Base-by-base conservation (phyloP, 2,797 vertebrate genomes). In the Stomatorhinus walkeri region DNA sequence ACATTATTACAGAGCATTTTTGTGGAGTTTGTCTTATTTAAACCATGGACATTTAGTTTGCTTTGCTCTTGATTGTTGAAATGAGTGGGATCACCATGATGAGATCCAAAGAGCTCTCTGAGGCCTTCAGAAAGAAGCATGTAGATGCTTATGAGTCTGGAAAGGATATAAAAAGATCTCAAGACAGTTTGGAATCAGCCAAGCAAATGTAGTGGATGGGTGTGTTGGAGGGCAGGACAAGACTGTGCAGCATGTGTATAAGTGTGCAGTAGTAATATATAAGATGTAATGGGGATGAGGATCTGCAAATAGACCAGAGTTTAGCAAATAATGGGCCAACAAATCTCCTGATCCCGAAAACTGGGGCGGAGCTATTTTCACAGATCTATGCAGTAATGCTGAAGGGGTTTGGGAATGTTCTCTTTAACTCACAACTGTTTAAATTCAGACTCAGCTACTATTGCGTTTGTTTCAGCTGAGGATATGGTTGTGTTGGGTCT, bases 281-380 rank as follows among this genome's bases (percentile, higher is more conserved):
- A 14, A 5, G 28, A 36, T 7, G 14, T 40, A 16, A 19, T 16
- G 32, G 32, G 64, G 32, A 72, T 72, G 4, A 36, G 14, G 68
- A 72, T 72, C 12, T 72, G 32, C 68, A 72, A 72, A 72, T 36
- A 72, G 68, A 16, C 68, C 68, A 72, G 28, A 16, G 68, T 36
- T 36, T 36, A 36, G 4, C 32, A 72, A 72, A 72, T 72, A 72
- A 72, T 72, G 68, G 68, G 28, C 68, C 32, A 19, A 16, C 68
- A 72, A 14, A 72, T 6, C 76, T 46, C 40, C 76, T 43, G 22
- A 81, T 81, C 46, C 46, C 0, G 19, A 81, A 81, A 81, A 81
- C 76, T 81, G 19, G 76, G 76, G 36, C 76, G 40, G 76, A 81
- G 76, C 76, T 81, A 81, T 81, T 81, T 81, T 81, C 40, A 81